Base-by-base conservation (phyloP, 2,797 vertebrate species). In the Enteromius mattozi region DNA sequence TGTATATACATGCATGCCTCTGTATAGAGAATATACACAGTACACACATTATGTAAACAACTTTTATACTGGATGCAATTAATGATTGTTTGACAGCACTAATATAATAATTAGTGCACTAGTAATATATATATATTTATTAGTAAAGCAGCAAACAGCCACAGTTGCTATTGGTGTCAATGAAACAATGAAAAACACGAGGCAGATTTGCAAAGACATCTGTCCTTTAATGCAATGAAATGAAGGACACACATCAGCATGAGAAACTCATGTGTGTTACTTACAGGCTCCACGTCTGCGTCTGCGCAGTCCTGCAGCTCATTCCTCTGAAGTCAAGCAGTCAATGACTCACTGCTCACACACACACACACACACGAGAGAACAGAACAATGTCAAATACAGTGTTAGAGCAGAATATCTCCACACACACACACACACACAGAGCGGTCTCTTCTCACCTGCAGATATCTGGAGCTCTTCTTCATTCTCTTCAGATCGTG, bases 261-360 rank as follows among this genome's bases (percentile, higher is more conserved):
- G 63, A 37, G 65, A 4, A 10, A 3, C 6, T 2, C 35, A 30
- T 8, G 49, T 12, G 42, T 9, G 9, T 82, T n/a, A 82, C 80
- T 82, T 17, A 82, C 80, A 7, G 68, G 6, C 37, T 71, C 4
- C 35, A 16, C 40, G 24, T 63, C n/a, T 27, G 63, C 37, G 24
- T 61, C n/a, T 27, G 65, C 45, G 45, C 45, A 68, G 63, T 80
- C 63, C 42, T 40, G 47, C 78, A 24, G 49, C 65, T 40, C 21
- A 4, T 8, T 81, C 66, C n/a, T 81, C 51, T 72, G 21, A 70
- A 59, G 49, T n/a, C 2, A 35, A 47, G 59, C 45, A 68, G 27
- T 47, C 78, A 47, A 24, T 54, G 33, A 80, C 30, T 35, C 74
- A 13, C 42, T 16, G 77, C 16, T 16, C 16, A 3, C 61, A 4